These are phyloP conservation scores for Hucho hucho DNA, from an alignment of 2,113 vertebrate species.

Conservation along the genomic window DNA sequence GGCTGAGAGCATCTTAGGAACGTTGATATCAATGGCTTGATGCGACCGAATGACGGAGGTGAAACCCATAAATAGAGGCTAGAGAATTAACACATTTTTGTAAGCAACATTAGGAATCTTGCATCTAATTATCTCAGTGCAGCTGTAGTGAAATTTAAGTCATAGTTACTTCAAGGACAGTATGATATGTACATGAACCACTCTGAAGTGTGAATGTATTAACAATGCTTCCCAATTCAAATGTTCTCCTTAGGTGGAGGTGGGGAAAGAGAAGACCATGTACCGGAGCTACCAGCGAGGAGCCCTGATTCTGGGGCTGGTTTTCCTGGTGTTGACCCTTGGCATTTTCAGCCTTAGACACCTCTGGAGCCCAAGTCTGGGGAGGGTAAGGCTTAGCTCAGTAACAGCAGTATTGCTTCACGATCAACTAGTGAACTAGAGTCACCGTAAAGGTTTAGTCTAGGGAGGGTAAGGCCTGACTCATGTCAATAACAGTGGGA, in stretches of 20 bases:
- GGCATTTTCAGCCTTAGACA: conserved; percentile 68
- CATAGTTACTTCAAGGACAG: no score
- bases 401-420: background rate
- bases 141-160: no score
- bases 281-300: conserved; percentile 61
- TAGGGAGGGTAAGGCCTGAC: background rate
- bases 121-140: no score
- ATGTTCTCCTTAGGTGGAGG: conserved; percentile 59
- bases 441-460: background rate
- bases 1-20: no score
- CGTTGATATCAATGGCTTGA: no score
- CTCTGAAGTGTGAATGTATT: background rate
- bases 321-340: conserved; percentile 65
- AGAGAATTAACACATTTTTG: no score
- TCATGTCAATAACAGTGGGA: background rate
- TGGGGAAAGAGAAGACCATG: conserved; percentile 59
- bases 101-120: no score
- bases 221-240: background rate
- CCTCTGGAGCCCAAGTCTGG: conserved; percentile 67
- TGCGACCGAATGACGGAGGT: no score
- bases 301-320: conserved; percentile 60
- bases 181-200: no score
- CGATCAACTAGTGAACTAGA: background rate
- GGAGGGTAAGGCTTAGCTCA: conserved; percentile 65
- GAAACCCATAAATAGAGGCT: no score